Base-by-base conservation (phyloP, 37 sponge, comb jelly and placozoan species). In the Beroe forskalii region DNA sequence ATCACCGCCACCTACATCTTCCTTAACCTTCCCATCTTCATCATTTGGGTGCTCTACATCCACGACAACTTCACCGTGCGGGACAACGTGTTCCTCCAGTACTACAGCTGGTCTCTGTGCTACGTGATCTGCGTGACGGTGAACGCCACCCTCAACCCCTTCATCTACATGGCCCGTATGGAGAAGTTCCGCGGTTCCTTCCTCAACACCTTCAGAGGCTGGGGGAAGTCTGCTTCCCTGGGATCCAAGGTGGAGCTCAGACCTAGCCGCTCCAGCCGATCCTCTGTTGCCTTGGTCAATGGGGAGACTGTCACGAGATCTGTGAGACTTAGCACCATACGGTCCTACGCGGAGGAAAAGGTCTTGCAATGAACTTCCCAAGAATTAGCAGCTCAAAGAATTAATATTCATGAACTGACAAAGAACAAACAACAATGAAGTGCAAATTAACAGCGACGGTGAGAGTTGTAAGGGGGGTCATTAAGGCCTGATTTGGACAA, bases 81-180 rank as follows among this genome's bases (percentile, higher is more conserved):
- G 30, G 86, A 42, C 12, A 37, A 80, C 86, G 42, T 37, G 1
- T 80, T 80, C 55, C 27, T 23, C 25, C 43, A 80, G 86, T 80
- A 80, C 30, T 80, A 80, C 86, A 44, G 55, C 55, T 80, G 86
- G 86, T 44, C 55, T 6, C 30, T 80, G 22, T 80, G 86, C 55
- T 80, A 80, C 30, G 86, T 80, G 27, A 80, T 80, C 24, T 80
- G 86, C 27, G 86, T 80, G 48, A 23, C 55, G 0, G 40, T 80
- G 27, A 80, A 80, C 28, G 86, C 86, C 44, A 80, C 86, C 4
- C 86, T 80, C 44, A 80, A 80, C 86, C 86, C 86, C 40, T 80
- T 80, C 30, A 80, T 80, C 55, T 80, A 80, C 86, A 44, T 80
- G 38, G n/a, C 40, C 23, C 37, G 86, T 12, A 80, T 80, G 86